Evolutionary conservation across 1,140 invertebrate species (phyloP), one percentile per base, ranked within the genome.

Genomic region (Drosophila sucinea): DNA sequence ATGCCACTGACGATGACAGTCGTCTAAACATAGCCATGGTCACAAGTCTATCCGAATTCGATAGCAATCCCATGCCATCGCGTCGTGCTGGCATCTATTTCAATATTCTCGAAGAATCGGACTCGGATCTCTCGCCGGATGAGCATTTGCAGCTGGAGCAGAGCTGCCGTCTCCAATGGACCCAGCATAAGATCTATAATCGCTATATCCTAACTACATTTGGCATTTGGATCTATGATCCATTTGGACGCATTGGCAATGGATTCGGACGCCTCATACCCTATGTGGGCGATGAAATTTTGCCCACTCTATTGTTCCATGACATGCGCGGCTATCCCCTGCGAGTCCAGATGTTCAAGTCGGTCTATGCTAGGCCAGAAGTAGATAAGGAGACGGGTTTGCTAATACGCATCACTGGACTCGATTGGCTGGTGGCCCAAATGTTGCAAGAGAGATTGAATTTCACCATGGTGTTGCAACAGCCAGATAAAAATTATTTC

Each of bases 401-500:
- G 33, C 56, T 91, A 23, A 56, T 60, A 0, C 54, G 67, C 0
- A 57, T 80, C n/a, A 70, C 67, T 0, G 91, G 91, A 4, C 77
- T 79, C 17, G 91, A 92, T 67, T 79, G 75, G 54, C 61, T 77
- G 60, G 87, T 90, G 44, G 90, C 91, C 1, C 10, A 82, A 41
- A 58, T 72, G 40, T 69, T 92, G 11, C 41, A 68, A 8, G 56
- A 79, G 11, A 60, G 58, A n/a, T 73, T 92, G 4, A 92, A 92
- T 56, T 92, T 76, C 25, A 87, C 73, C 0, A 87, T 92, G 81
- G 23, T 75, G 30, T 54, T 91, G 4, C 90, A 91, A 63, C 76
- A 85, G 75, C 90, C 90, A 4, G 85, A 91, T 17, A 81, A 73
- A 38, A 68, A 84, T 8, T 91, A 91, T 32, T 91, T 89, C 38